Evolutionary conservation across 2,797 vertebrate species (phyloP).

Genomic region (Halcyon smyrnensis): DNA sequence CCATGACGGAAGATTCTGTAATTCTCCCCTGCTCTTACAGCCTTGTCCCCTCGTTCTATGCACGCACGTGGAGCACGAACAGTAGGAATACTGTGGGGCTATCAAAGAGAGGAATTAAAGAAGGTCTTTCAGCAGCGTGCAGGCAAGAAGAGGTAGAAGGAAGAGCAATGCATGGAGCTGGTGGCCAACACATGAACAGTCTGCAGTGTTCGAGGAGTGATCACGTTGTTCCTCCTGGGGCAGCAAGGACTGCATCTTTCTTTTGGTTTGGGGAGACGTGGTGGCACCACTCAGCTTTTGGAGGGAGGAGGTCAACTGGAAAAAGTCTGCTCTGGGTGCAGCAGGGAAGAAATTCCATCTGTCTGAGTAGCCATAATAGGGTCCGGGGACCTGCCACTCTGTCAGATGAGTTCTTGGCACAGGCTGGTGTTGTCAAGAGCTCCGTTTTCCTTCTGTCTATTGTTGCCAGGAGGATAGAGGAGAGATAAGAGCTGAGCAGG

Average conservation of each 20-base stretch:
- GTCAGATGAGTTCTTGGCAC: slow-evolving; percentile 25
- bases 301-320: background rate
- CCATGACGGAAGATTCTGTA: too few relatives aligned
- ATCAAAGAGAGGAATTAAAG: background rate
- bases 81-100: background rate
- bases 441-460: background rate
- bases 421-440: slow-evolving; percentile 33
- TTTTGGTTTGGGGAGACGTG: background rate
- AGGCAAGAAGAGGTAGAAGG: background rate
- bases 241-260: background rate
- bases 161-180: background rate
- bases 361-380: background rate
- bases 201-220: background rate
- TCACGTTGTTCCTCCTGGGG: background rate
- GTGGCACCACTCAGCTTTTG: background rate
- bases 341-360: background rate
- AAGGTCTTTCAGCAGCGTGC: background rate
- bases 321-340: background rate
- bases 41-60: accelerated
- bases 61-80: background rate
- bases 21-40: background rate
- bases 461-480: background rate
- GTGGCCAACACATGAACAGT: background rate
- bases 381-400: background rate
- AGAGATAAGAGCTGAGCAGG: slow-evolving; percentile 22